Evolutionary conservation across 2,113 vertebrate genomes (phyloP).

Genomic region (Prolemur simus): DNA sequence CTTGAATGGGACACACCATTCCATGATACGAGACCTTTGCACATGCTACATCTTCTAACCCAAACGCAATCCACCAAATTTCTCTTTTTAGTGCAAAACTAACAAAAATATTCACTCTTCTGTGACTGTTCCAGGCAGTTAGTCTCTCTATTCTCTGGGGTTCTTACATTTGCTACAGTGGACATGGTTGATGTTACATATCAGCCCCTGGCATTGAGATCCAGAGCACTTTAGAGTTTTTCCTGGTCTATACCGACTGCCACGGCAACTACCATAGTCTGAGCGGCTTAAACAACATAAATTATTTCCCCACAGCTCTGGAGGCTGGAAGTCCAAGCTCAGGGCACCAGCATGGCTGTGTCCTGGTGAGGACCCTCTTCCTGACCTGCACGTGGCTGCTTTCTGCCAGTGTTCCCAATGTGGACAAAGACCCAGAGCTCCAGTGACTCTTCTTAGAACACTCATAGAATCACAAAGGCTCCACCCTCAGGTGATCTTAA

Average conservation of each 20-base stretch:
- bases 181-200: not conserved
- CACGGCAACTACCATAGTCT: not conserved
- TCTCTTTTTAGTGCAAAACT: not conserved
- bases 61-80: not conserved
- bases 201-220: not conserved
- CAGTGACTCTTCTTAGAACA: not conserved
- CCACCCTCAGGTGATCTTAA: not conserved
- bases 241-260: not conserved
- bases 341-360: too few relatives aligned
- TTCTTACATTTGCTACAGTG: not conserved
- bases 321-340: not conserved
- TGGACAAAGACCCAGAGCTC: not conserved
- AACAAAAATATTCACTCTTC: not conserved
- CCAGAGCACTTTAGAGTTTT: not conserved
- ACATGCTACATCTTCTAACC: not conserved
- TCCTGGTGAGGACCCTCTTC: not conserved
- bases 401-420: not conserved
- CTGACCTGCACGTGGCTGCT: not conserved
- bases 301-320: not conserved
- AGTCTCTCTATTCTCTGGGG: not conserved
- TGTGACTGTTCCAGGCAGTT: not conserved
- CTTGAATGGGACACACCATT: not conserved
- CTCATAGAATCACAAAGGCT: not conserved
- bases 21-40: not conserved
- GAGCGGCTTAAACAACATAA: not conserved